Base-by-base conservation (phyloP, 2,888 invertebrate genomes). In the Oxycera nigricornis region DNA sequence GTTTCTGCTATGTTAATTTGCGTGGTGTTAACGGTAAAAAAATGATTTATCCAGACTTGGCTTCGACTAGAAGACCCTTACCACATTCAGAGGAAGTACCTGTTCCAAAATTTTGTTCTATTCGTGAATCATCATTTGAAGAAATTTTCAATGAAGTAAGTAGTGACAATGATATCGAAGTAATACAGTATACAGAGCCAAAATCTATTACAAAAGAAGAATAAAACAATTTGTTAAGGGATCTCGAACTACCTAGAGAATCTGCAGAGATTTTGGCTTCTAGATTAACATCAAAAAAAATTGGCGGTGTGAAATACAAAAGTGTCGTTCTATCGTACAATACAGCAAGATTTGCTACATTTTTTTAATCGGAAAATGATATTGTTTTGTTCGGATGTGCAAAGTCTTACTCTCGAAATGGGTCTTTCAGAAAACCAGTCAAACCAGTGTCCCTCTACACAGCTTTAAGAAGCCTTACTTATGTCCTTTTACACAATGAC, bases 241-340 rank as follows among this genome's bases (percentile, higher is more conserved):
- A 72, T 72, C 30, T 74, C 28, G 62, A 74, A 61, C 72, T 72
- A 72, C 41, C 50, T 61, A 72, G 28, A 72, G 46, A 41, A 72
- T 46, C 70, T 61, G 50, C 72, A 74, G 74, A 74, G 50, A 28
- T 74, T 50, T 65, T 75, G 65, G 75, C 52, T 50, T 75, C 73
- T n/a, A 62, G 75, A 65, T 55, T 65, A 35, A 72, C 65, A 73
- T 46, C 65, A 75, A 73, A 67, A 46, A 73, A 73, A 55, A 55
- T 50, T 50, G 50, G 9, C 6, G 50, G 14, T 17, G 17, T n/a
- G 9, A 39, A 39, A 14, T 39, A 39, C 39, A 39, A 39, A 39
- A 39, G 39, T 39, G 39, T 9, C 39, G 39, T 39, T 39, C 39
- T 39, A 39, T 14, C 39, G 1, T 39, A 39, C 39, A 39, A 39